A percentile compares a stretch with the other conserved stretches of the same genome.
These are phyloP conservation scores for Montipora capricornis DNA, from an alignment of 64 coral and sea anemone genomes.

Conservation along the genomic window DNA sequence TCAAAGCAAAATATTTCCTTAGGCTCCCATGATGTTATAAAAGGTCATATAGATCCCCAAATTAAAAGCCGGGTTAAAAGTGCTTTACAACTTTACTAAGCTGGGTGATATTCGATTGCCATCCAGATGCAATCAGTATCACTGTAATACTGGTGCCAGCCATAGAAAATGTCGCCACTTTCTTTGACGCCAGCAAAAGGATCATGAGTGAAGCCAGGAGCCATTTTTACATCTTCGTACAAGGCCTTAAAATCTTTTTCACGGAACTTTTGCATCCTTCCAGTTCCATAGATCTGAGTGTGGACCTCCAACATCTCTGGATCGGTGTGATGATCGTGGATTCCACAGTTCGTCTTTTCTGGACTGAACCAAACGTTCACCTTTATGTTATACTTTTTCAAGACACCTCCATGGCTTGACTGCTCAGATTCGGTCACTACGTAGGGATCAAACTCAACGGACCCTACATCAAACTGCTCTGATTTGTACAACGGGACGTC, in stretches of 20 bases:
- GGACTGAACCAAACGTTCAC: conserved; percentile 85
- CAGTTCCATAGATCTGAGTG: conserved; percentile 75
- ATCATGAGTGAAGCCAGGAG: conserved; percentile 80
- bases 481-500: conserved; percentile 81
- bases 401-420: neutral
- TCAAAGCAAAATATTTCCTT: neutral
- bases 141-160: conserved; percentile 86
- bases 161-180: conserved; percentile 58
- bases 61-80: neutral
- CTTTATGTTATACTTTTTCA: conserved; percentile 64
- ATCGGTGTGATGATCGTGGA: conserved; percentile 65
- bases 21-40: neutral
- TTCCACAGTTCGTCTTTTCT: conserved; percentile 64
- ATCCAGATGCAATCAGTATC: conserved; percentile 91
- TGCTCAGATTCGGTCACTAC: conserved; percentile 21
- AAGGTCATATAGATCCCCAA: neutral
- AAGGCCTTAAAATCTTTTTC: conserved; percentile 62
- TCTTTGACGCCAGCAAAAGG: conserved; percentile 71
- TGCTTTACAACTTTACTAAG: neutral
- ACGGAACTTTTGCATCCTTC: conserved; percentile 85
- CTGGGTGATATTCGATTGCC: conserved; percentile 79
- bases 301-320: conserved; percentile 82
- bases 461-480: conserved; percentile 82
- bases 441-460: conserved; percentile 65
- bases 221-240: conserved; percentile 84